Evolutionary conservation across 2,888 invertebrate species (phyloP).

Genomic region (Phortica magna): DNA sequence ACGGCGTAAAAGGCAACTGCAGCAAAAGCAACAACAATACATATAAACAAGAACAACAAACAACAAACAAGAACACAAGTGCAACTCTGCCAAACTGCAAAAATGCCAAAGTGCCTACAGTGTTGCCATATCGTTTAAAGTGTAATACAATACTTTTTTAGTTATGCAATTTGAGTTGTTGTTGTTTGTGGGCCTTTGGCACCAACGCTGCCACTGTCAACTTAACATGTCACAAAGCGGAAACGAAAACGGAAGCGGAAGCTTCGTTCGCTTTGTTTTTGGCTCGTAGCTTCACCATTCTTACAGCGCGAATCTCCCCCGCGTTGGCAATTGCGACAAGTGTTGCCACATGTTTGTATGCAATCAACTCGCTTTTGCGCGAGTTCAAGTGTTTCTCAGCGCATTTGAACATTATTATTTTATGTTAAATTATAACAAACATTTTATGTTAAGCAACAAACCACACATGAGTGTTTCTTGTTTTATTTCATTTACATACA

Average conservation of each 20-base stretch:
- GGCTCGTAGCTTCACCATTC: not conserved
- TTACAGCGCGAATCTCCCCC: not conserved
- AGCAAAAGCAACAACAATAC: conserved; percentile 9
- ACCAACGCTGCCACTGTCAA: not conserved
- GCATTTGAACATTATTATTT: conserved; percentile 6
- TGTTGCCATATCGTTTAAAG: conserved; percentile 43
- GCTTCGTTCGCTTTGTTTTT: conserved; percentile 12
- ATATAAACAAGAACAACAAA: too few relatives aligned
- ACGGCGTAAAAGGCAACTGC: not conserved
- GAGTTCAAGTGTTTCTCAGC: not conserved
- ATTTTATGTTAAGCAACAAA: not conserved
- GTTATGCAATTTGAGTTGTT: conserved; percentile 30
- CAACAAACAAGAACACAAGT: not conserved
- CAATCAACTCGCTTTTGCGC: not conserved
- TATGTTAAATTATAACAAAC: not conserved
- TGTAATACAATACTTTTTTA: conserved; percentile 23
- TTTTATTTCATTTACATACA: not conserved
- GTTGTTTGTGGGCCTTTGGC: not conserved
- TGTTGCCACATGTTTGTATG: conserved; percentile 1
- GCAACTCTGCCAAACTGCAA: conserved; percentile 16
- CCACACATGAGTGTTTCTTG: not conserved
- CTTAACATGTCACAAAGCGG: conserved; percentile 10
- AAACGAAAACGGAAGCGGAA: conserved; percentile 34
- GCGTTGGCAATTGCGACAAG: not conserved
- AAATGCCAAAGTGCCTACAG: conserved; percentile 25